Base-by-base conservation (phyloP, 2,888 invertebrate species). In the Caenorhabditis plicata region DNA sequence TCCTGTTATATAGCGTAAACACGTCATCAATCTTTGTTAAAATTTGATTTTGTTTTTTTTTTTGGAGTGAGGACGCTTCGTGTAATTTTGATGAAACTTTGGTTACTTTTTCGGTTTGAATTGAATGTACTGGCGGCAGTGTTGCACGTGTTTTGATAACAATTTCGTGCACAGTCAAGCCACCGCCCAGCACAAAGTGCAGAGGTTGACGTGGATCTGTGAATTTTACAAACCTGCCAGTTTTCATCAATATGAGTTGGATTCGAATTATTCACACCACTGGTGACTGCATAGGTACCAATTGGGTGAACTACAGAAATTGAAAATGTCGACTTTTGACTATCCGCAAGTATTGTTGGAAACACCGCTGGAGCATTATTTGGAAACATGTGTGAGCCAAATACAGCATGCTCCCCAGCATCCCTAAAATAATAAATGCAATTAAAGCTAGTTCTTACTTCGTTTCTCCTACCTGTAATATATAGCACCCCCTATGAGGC, bases 331-430 rank as follows among this genome's bases (percentile, higher is more conserved):
- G 33, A 55, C 43, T 63, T 65, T 39, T 43, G 43, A 3, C 58
- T 60, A 8, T 50, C 11, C 15, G 52, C 49, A 17, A 52, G 15
- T 15, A 56, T 39, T 1, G 58, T 48, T 19, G 69, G 69, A 20
- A 69, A 67, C 2, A 67, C 47, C 3, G 66, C 60, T 4, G 66
- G 52, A 8, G 64, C 64, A 25, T 60, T 35, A 19, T 56, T 54
- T 3, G 65, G 68, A 27, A 57, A 68, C 0, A 69, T 29, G 8
- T 64, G 38, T 0, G 69, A 67, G 1, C 53, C 69, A 23, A 69
- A 69, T 0, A 64, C 66, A 4, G 69, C 69, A 27, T 69, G 69
- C 43, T 64, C 62, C 2, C 69, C 69, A 19, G 69, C 69, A 39
- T 69, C 69, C 57, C 69, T 69, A 32, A 13, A 63, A 47, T 39